A percentile compares a stretch with the other conserved stretches of the same genome.
Conservation (phyloP, 2,888 invertebrate genomes). For the Chymomyza amoena region DNA sequence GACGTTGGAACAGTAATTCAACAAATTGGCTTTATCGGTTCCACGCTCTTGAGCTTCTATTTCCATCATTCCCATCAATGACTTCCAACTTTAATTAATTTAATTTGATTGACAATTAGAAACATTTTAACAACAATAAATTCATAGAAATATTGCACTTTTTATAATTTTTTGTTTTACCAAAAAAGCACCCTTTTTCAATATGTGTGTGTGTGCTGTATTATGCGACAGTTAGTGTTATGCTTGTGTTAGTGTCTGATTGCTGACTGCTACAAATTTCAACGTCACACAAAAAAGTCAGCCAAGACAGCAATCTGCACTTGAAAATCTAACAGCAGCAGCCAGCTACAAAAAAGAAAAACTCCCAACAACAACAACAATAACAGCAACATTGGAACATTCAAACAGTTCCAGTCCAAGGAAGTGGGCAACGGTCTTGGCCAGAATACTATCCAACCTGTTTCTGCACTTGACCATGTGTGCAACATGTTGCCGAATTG, state of each 20-base stretch:
- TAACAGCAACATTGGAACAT: not conserved
- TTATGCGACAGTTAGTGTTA: conserved; percentile 41
- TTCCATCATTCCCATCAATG: too few relatives aligned
- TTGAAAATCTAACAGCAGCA: conserved; percentile 55
- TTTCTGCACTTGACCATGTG: conserved; percentile 75
- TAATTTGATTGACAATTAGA: too few relatives aligned
- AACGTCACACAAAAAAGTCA: conserved; percentile 57
- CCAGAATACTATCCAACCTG: conserved; percentile 50
- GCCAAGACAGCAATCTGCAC: conserved; percentile 60
- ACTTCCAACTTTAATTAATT: too few relatives aligned
- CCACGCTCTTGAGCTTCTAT: too few relatives aligned
- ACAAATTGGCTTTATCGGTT: too few relatives aligned
- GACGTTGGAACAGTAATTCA: too few relatives aligned
- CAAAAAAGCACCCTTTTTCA: conserved; percentile 11
- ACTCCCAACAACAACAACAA: conserved; percentile 8
- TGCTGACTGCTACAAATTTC: conserved; percentile 71
- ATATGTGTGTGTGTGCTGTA: conserved; percentile 17
- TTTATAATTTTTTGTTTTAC: too few relatives aligned
- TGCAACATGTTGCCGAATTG: conserved; percentile 76
- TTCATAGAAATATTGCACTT: too few relatives aligned
- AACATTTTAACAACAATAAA: too few relatives aligned
- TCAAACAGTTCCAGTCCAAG: conserved; percentile 34
- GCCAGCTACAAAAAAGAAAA: conserved; percentile 17
- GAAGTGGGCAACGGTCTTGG: conserved; percentile 51
- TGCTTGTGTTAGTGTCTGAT: conserved; percentile 40